Evolutionary conservation across 2,797 vertebrate genomes (phyloP).

Genomic region (Loris lydekkerianus): DNA sequence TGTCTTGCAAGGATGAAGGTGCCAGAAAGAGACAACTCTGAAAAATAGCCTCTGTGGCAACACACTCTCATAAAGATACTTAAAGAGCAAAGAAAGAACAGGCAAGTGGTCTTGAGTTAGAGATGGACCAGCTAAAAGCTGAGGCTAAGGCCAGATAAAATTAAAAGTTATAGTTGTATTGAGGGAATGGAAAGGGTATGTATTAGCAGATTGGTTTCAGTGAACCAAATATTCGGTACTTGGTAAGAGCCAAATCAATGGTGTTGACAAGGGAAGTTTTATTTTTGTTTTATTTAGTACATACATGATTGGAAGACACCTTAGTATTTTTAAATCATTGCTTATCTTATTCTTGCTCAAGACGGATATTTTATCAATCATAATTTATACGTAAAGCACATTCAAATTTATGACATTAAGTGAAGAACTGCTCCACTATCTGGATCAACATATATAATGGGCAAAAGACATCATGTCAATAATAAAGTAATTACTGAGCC

Average conservation of each 20-base stretch:
- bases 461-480: neutral
- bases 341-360: neutral
- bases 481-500: neutral
- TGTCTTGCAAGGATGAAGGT: neutral
- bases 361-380: neutral
- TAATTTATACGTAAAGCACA: neutral
- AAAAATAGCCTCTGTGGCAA: neutral
- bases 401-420: conserved; percentile 8
- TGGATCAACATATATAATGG: neutral
- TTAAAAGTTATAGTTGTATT: neutral
- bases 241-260: neutral
- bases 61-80: neutral
- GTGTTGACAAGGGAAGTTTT: neutral
- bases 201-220: neutral
- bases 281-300: neutral
- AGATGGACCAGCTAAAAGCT: neutral
- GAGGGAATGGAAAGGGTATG: neutral
- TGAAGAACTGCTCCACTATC: neutral
- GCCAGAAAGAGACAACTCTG: accelerated
- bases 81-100: neutral
- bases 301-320: neutral
- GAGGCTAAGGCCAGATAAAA: neutral
- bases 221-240: neutral
- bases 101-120: neutral
- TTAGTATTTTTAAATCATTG: neutral